A percentile compares a stretch with the other conserved stretches of the same genome.
Conservation (phyloP, 2,797 vertebrate genomes). For the Neoniphon sammara region DNA sequence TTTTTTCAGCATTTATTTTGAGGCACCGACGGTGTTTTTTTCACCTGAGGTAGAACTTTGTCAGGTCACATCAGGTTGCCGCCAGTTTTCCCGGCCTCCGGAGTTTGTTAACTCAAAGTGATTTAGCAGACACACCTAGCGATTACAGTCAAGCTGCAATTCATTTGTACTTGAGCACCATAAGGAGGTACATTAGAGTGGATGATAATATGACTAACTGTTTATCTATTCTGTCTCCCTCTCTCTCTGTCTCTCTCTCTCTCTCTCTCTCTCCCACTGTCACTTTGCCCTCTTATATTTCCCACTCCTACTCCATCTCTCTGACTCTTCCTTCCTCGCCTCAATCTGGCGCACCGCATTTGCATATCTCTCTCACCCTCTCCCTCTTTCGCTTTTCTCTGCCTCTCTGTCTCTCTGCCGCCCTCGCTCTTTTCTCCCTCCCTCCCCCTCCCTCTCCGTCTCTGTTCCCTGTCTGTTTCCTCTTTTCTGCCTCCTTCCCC, state of each 20-base stretch:
- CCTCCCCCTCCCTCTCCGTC: slow-evolving; percentile 17
- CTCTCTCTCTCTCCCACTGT: slow-evolving; percentile 50
- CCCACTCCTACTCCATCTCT: slow-evolving; percentile 75
- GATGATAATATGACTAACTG: slow-evolving; percentile 55
- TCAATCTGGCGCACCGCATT: slow-evolving; percentile 74
- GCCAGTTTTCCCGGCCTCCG: slow-evolving; percentile 14
- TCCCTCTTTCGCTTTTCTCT: slow-evolving; percentile 19
- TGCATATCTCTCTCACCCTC: slow-evolving; percentile 70
- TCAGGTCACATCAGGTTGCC: slow-evolving; percentile 5
- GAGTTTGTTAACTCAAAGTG: slow-evolving; percentile 15
- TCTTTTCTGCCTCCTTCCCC: slow-evolving; percentile 17
- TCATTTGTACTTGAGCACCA: slow-evolving; percentile 20
- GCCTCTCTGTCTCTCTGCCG: slow-evolving; percentile 32
- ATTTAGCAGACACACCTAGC: slow-evolving; percentile 4
- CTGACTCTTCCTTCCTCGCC: slow-evolving; percentile 70
- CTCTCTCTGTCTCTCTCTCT: neutral
- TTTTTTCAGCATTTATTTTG: too few relatives aligned
- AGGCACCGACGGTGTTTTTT: neutral
- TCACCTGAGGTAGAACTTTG: neutral
- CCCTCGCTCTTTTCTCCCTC: slow-evolving; percentile 7
- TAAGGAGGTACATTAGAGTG: slow-evolving; percentile 34
- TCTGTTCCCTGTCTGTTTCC: slow-evolving; percentile 32
- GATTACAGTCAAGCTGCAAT: slow-evolving; percentile 27
- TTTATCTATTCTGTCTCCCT: slow-evolving; percentile 52
- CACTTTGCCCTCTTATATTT: slow-evolving; percentile 72